Percentiles rank a stretch among this genome's conserved stretches.
phyloP scores from a whole-genome alignment of 1,140 invertebrate genomes.

The Hormaphis cornu region DNA sequence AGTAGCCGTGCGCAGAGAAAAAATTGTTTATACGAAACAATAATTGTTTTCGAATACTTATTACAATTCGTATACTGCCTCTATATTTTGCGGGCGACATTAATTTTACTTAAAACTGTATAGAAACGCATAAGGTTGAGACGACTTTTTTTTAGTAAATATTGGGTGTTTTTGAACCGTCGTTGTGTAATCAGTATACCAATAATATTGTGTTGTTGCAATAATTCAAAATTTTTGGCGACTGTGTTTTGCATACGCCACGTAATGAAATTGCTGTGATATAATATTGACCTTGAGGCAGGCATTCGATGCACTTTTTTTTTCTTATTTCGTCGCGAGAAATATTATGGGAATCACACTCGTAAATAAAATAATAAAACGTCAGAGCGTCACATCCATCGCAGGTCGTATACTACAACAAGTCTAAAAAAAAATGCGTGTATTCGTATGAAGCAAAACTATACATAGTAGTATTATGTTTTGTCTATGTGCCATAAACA shows the following conservation, averaged over 20 bases:
- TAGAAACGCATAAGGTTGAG: not conserved
- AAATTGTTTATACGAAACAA: not conserved
- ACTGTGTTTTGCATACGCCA: slow-evolving; percentile 5
- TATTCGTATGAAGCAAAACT: too few species aligned
- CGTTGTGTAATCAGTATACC: not conserved
- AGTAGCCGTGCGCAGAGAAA: not conserved
- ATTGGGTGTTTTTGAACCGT: not conserved
- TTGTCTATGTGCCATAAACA: too few species aligned
- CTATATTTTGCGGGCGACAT: not conserved
- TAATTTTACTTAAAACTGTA: not conserved
- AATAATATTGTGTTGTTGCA: too few species aligned
- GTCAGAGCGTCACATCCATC: too few species aligned
- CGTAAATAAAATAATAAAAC: too few species aligned
- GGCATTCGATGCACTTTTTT: too few species aligned
- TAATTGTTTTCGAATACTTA: not conserved
- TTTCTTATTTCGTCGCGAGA: not conserved
- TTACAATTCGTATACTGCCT: not conserved
- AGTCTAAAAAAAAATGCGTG: too few species aligned
- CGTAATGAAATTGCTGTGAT: too few species aligned
- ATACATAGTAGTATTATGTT: too few species aligned
- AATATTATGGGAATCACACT: too few species aligned
- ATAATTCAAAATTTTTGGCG: slow-evolving; percentile 1
- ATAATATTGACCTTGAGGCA: not conserved
- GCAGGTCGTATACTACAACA: too few species aligned
- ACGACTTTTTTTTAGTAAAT: not conserved